phyloP scores from a whole-genome alignment of 1,140 invertebrate genomes.

The Liolophura sinensis region DNA sequence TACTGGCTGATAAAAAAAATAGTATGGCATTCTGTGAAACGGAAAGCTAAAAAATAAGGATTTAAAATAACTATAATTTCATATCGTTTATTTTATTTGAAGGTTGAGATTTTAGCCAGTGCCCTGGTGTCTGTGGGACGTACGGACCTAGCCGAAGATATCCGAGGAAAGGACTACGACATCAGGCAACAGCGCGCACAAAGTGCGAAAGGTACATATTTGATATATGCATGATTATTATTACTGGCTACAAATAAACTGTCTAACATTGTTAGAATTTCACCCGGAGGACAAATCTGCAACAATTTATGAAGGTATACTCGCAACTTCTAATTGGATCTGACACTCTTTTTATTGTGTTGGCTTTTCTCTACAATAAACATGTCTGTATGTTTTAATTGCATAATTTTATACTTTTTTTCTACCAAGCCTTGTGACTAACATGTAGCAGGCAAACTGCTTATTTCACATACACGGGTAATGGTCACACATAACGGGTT shows the following conservation, averaged over 20 bases:
- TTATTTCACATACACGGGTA: no score
- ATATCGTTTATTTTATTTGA: neutral
- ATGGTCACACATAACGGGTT: no score
- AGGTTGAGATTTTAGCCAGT: constrained; percentile 36
- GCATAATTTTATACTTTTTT: no score
- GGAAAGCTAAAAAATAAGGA: neutral
- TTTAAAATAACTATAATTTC: neutral
- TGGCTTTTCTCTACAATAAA: neutral
- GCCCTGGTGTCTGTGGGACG: constrained; percentile 32
- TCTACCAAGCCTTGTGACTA: no score
- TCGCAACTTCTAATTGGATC: neutral
- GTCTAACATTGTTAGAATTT: neutral
- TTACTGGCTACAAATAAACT: neutral
- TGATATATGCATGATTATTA: neutral
- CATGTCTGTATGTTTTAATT: no score
- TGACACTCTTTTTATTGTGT: neutral
- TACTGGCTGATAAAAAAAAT: neutral
- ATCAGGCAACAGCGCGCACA: constrained; percentile 21
- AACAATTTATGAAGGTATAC: neutral
- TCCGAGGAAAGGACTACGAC: constrained; percentile 34
- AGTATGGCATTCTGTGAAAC: neutral
- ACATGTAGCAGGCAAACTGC: no score
- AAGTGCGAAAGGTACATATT: constrained; percentile 26
- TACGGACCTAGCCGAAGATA: constrained; percentile 37
- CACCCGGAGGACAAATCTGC: neutral